Base-by-base conservation (phyloP, 2,888 invertebrate species). In the Pachymerium ferrugineum region DNA sequence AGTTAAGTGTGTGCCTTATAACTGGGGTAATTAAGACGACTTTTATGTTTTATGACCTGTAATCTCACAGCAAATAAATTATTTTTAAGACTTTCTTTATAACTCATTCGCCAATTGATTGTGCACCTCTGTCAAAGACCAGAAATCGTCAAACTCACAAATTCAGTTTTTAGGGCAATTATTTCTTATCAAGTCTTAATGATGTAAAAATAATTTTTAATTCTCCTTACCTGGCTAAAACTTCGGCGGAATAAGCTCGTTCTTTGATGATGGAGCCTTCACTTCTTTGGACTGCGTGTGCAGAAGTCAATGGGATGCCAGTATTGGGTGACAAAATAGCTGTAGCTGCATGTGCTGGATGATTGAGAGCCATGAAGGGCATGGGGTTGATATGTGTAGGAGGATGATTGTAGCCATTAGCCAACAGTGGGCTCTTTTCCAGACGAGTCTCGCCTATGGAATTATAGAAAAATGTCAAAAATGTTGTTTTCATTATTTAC, bases 321-420 rank as follows among this genome's bases (percentile, higher is more conserved):
- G 93, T 94, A 71, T 79, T 80, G 14, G 94, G 94, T 74, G 93
- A 93, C 86, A 94, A 89, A 78, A 93, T 89, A 75, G 94, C 93
- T 76, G 88, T 77, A 69, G 80, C 78, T 42, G 80, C 78, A 75
- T 81, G 79, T 19, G 80, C 81, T 19, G 81, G 86, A 82, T 92
- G 92, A 77, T 89, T 89, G 83, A 93, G 89, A 83, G 93, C 93
- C 93, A 94, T 93, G 85, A 94, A 93, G 81, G 93, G 94, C 92
- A 95, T 93, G 81, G 94, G 94, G 81, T 92, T 92, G 79, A 93
- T 88, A 83, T 93, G 90, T 76, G 92, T 92, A 75, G 94, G 94
- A 75, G 94, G 94, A 38, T 94, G 94, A 85, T 94, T 94, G 87
- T 94, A 95, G 77, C 95, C 95, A 82, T 95, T 95, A 76, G 94